Conservation (phyloP, 2,797 vertebrate species). For the Enteromius unitaeniatus region DNA sequence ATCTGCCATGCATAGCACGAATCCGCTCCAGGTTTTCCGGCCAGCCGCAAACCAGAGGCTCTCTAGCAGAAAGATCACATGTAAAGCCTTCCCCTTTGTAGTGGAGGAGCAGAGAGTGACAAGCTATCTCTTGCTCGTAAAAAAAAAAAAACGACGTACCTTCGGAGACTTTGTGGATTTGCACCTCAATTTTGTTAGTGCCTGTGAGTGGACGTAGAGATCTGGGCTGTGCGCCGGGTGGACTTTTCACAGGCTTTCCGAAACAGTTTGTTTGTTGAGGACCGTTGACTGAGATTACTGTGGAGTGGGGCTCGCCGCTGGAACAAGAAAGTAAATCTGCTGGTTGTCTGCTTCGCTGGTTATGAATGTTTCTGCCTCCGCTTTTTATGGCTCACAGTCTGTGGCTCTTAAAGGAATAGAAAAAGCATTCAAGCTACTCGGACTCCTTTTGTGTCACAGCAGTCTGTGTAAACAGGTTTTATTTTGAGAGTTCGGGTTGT, state of each 20-base stretch:
- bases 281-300: constrained; percentile 76
- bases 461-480: constrained; percentile 35
- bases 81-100: constrained; percentile 91
- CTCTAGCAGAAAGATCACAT: constrained; percentile 90
- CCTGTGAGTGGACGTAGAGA: constrained; percentile 74
- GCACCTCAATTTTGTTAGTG: constrained; percentile 65
- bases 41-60: constrained; percentile 79
- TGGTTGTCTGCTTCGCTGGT: constrained; percentile 78
- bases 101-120: constrained; percentile 87
- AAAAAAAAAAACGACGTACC: constrained; percentile 71
- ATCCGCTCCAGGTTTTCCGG: constrained; percentile 81
- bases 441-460: constrained; percentile 51
- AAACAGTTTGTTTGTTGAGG: constrained; percentile 77
- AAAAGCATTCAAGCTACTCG: constrained; percentile 59
- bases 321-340: constrained; percentile 86
- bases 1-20: constrained; percentile 58
- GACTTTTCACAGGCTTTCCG: constrained; percentile 76
- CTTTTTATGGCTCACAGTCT: constrained; percentile 72
- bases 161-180: constrained; percentile 76
- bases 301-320: constrained; percentile 76
- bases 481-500: constrained; percentile 12
- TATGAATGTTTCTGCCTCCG: constrained; percentile 79
- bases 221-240: constrained; percentile 61
- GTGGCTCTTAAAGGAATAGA: constrained; percentile 75
- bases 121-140: constrained; percentile 86